A percentile compares a stretch with the other conserved stretches of the same genome.
Evolutionary conservation across 2,888 invertebrate species (phyloP).

Genomic region (Drosophila multiciliata): DNA sequence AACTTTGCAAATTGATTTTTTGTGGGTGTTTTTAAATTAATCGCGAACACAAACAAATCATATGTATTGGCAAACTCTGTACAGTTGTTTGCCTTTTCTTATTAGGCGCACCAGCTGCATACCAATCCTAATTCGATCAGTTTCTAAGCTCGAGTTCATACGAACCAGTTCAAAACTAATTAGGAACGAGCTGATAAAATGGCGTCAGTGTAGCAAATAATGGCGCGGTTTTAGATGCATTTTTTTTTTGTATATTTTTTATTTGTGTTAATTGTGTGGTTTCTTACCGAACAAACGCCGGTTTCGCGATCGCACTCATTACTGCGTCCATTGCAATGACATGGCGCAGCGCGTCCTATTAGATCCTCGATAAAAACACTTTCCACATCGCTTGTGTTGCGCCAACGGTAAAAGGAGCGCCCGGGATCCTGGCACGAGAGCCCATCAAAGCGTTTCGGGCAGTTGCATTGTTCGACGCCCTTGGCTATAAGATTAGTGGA

Average conservation of each 20-base stretch:
- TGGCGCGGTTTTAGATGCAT: not conserved
- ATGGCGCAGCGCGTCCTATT: slow-evolving; percentile 92
- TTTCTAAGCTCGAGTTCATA: not conserved
- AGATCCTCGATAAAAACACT: slow-evolving; percentile 90
- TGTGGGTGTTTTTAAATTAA: not conserved
- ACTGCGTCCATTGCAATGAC: slow-evolving; percentile 93
- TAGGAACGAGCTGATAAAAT: not conserved
- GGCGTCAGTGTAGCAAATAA: not conserved
- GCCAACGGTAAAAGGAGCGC: slow-evolving; percentile 92
- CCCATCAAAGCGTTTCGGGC: slow-evolving; percentile 92
- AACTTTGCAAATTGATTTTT: not conserved
- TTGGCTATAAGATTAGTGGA: slow-evolving; percentile 89
- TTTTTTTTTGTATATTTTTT: not conserved
- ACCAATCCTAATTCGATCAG: not conserved
- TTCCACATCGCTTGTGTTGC: slow-evolving; percentile 86
- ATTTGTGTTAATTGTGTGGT: not conserved
- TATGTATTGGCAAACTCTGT: not conserved
- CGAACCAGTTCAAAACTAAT: not conserved
- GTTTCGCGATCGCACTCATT: slow-evolving; percentile 92
- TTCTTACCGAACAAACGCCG: slow-evolving; percentile 92
- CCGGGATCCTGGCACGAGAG: slow-evolving; percentile 96
- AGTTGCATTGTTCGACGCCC: slow-evolving; percentile 94
- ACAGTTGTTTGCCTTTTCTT: not conserved
- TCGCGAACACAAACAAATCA: no score
- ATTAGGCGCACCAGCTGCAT: slow-evolving; percentile 1